Conservation (phyloP, 2,797 vertebrate genomes). For the Pristis pectinata region DNA sequence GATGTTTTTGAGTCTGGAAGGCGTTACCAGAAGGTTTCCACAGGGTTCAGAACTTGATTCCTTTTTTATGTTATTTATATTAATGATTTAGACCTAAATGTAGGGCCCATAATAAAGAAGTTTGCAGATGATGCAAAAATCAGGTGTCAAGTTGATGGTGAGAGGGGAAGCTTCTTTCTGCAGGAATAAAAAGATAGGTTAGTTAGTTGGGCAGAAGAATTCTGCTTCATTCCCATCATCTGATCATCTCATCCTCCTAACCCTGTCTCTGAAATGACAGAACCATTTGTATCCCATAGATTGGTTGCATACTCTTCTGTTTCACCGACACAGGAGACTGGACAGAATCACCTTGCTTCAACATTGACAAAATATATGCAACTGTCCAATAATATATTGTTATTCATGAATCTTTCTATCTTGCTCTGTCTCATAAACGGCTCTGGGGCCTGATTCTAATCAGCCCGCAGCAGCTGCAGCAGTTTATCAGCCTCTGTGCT, state of each 20-base stretch:
- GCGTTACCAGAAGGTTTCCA: no score
- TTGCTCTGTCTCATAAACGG: background rate
- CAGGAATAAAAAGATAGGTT: no score
- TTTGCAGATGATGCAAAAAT: no score
- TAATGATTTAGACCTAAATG: no score
- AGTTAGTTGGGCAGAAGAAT: no score
- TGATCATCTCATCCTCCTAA: background rate
- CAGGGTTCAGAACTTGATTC: no score
- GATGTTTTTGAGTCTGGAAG: no score
- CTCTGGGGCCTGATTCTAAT: conserved; percentile 32
- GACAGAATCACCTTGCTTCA: background rate
- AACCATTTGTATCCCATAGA: background rate
- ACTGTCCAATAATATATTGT: background rate
- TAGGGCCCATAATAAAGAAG: no score
- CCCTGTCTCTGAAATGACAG: background rate
- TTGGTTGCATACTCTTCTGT: background rate
- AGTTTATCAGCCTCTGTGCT: conserved; percentile 10
- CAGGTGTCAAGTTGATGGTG: no score
- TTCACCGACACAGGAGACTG: background rate
- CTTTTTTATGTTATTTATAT: no score
- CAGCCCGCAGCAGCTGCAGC: conserved; percentile 1
- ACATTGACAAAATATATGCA: background rate
- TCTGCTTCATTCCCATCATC: background rate
- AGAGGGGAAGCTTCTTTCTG: no score
- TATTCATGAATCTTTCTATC: background rate